phyloP scores from a whole-genome alignment of 2,888 invertebrate species.

The Megalurothrips usitatus region DNA sequence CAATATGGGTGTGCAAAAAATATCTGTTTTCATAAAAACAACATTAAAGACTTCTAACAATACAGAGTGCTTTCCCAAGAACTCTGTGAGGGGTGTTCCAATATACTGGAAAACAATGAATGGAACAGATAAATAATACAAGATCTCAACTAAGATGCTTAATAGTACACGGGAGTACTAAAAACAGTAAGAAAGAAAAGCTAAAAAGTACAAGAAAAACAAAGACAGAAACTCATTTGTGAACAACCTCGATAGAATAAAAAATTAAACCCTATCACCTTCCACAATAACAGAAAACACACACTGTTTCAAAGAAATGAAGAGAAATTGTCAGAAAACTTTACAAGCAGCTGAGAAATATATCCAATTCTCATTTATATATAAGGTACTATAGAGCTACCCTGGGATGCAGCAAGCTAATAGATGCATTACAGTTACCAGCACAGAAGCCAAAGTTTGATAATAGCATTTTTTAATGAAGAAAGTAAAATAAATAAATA shows the following conservation, averaged over 20 bases:
- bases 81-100: neutral
- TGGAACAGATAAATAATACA: no score
- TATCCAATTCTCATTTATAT: no score
- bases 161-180: neutral
- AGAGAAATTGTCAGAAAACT: neutral
- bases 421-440: no score
- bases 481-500: neutral
- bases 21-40: no score
- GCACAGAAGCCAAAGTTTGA: neutral
- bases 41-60: conserved; percentile 34
- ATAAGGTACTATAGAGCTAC: no score
- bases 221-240: neutral
- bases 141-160: no score
- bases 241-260: no score
- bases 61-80: neutral
- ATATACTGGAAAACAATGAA: no score
- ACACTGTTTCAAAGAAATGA: neutral
- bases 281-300: neutral
- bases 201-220: neutral
- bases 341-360: neutral
- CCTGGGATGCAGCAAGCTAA: no score
- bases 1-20: no score
- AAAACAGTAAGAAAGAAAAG: neutral
- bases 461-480: neutral
- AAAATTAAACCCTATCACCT: neutral